A percentile compares a stretch with the other conserved stretches of the same genome.
phyloP scores from a whole-genome alignment of 2,797 vertebrate genomes.

The Luscinia luscinia region DNA sequence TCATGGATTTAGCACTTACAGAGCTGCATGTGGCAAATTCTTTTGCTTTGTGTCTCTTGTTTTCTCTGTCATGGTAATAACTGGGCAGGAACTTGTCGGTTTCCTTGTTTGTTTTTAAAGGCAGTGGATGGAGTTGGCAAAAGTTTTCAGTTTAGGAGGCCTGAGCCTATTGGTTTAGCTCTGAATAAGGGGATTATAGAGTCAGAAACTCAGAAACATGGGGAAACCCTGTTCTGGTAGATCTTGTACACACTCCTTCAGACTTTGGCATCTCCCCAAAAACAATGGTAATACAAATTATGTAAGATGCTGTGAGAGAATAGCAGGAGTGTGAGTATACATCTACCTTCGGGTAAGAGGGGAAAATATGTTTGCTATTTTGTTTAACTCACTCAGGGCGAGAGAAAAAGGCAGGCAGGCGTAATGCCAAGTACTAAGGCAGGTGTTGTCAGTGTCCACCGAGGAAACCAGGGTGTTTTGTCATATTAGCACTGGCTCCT shows the following conservation, averaged over 20 bases:
- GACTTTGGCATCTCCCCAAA: not conserved
- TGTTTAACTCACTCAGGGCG: not conserved
- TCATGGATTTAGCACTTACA: not conserved
- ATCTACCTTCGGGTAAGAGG: not conserved
- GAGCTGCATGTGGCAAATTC: not conserved
- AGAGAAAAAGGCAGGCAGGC: not conserved
- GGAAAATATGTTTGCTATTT: conserved; percentile 15
- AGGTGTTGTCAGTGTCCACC: not conserved
- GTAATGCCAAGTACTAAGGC: not conserved
- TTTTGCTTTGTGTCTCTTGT: conserved; percentile 40
- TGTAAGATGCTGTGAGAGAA: conserved; percentile 21
- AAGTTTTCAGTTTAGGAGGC: not conserved
- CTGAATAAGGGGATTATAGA: conserved; percentile 21
- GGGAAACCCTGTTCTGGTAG: conserved; percentile 28
- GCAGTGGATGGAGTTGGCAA: not conserved
- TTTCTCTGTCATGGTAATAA: conserved; percentile 16
- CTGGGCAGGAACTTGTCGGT: conserved; percentile 25
- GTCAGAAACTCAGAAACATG: not conserved
- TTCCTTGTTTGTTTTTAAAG: conserved; percentile 53
- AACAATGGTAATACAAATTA: not conserved
- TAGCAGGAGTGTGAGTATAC: not conserved
- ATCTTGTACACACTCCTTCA: not conserved
- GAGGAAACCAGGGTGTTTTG: not conserved
- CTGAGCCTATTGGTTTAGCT: not conserved
- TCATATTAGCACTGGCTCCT: not conserved